Percentiles rank a stretch among this genome's conserved stretches.
These are phyloP conservation scores for Siderastrea radians DNA, from an alignment of 92 coral and sea anemone genomes.

Conservation along the genomic window DNA sequence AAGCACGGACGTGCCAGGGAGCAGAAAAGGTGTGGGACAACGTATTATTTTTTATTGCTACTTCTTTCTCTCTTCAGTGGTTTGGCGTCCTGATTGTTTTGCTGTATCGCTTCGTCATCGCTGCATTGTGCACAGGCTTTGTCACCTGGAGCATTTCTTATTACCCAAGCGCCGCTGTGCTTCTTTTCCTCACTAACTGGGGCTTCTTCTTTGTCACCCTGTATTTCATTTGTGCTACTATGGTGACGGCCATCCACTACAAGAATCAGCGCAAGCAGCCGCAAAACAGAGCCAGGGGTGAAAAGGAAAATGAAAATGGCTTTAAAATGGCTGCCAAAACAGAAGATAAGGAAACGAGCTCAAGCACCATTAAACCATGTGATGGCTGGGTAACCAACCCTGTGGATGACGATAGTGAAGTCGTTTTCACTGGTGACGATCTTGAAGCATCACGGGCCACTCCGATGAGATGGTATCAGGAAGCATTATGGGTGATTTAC, in stretches of 20 bases:
- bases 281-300: neutral
- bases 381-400: neutral
- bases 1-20: too few relatives aligned
- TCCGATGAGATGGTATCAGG: conserved; percentile 81
- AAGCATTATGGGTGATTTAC: conserved; percentile 85
- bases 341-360: neutral
- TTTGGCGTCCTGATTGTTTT: conserved; percentile 66
- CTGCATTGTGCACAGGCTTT: conserved; percentile 77
- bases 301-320: conserved; percentile 42
- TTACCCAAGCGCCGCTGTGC: conserved; percentile 56
- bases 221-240: conserved; percentile 74
- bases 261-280: conserved; percentile 59
- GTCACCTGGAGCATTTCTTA: conserved; percentile 74
- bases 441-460: conserved; percentile 21
- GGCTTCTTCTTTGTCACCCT: conserved; percentile 74
- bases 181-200: conserved; percentile 94
- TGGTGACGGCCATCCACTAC: conserved; percentile 58
- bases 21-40: too few relatives aligned
- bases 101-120: conserved; percentile 70
- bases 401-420: neutral
- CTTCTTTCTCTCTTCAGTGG: conserved; percentile 58
- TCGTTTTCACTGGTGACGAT: conserved; percentile 7
- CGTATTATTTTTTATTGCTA: too few relatives aligned
- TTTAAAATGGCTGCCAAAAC: neutral
- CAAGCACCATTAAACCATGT: neutral